These are phyloP conservation scores for Pandemis cinnamomeana DNA, from an alignment of 2,888 invertebrate species.

Conservation along the genomic window DNA sequence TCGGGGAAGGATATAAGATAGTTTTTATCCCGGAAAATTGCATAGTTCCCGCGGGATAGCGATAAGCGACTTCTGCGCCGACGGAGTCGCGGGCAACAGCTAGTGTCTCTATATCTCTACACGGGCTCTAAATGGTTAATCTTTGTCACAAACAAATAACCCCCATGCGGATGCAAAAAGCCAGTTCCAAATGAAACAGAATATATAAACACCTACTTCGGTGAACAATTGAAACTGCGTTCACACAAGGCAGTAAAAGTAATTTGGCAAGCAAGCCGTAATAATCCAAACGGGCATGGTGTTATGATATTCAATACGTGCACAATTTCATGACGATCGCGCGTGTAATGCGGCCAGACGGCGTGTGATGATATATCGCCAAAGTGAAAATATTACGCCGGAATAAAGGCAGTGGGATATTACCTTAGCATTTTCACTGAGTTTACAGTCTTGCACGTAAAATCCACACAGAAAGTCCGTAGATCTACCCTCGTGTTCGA, in stretches of 20 bases:
- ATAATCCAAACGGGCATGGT: slow-evolving; percentile 5
- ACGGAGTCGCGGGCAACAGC: too few species aligned
- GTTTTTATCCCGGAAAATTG: too few species aligned
- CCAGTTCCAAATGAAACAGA: background rate
- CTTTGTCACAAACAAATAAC: background rate
- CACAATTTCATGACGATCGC: slow-evolving; percentile 30
- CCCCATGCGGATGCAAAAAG: background rate
- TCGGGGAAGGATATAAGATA: too few species aligned
- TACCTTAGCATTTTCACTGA: slow-evolving; percentile 28
- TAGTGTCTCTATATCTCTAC: too few species aligned
- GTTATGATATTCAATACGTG: slow-evolving; percentile 23
- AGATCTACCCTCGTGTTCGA: background rate
- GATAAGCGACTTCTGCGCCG: too few species aligned
- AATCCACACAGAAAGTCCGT: background rate
- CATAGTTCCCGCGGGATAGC: too few species aligned
- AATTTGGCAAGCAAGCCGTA: slow-evolving; percentile 11
- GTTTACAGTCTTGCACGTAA: slow-evolving; percentile 11
- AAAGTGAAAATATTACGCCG: slow-evolving; percentile 23
- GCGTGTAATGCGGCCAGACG: slow-evolving; percentile 29
- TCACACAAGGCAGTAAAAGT: slow-evolving; percentile 1
- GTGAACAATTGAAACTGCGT: background rate
- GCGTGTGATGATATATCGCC: slow-evolving; percentile 32
- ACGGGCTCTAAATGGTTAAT: too few species aligned
- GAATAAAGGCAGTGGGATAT: slow-evolving; percentile 16
- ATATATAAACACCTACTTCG: background rate